Evolutionary conservation across 30 jellyfish, hydroid and myxozoan genomes (phyloP).

Genomic region (Mastigias papua): DNA sequence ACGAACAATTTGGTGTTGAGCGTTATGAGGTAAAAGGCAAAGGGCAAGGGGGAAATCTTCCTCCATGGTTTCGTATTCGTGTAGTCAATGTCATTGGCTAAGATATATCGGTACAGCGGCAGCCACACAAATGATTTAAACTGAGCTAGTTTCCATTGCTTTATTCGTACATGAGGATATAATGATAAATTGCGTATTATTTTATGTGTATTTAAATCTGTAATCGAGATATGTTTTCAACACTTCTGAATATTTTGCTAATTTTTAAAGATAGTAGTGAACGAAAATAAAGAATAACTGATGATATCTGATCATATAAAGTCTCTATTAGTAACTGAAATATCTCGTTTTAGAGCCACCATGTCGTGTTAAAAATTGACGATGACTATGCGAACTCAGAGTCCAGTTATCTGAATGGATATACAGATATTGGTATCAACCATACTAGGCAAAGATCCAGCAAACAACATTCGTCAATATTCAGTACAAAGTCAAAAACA

Average conservation of each 20-base stretch:
- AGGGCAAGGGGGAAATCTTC: too few species aligned
- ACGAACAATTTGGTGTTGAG: too few species aligned
- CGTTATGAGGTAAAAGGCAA: too few species aligned
- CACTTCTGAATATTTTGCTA: not conserved
- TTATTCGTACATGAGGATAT: not conserved
- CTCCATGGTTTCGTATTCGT: too few species aligned
- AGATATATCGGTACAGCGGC: too few species aligned
- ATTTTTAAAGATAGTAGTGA: not conserved
- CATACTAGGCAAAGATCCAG: slow-evolving; percentile 34
- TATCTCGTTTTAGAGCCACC: slow-evolving; percentile 45
- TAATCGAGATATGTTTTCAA: not conserved
- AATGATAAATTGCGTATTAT: not conserved
- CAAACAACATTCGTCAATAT: slow-evolving; percentile 14
- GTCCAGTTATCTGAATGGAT: slow-evolving; percentile 49
- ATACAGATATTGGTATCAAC: slow-evolving; percentile 9
- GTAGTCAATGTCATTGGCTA: too few species aligned
- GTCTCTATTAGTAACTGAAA: not conserved
- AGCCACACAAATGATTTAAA: too few species aligned
- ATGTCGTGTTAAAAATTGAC: slow-evolving; percentile 58
- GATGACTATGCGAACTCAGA: slow-evolving; percentile 42
- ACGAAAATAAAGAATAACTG: too few species aligned
- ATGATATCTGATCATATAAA: not conserved
- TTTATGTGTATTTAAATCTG: too few species aligned
- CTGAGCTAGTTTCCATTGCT: too few species aligned
- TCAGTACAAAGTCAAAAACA: slow-evolving; percentile 23